A percentile compares a stretch with the other conserved stretches of the same genome.
Evolutionary conservation across 2,113 vertebrate species (phyloP).

Genomic region (Anoura caudifer): DNA sequence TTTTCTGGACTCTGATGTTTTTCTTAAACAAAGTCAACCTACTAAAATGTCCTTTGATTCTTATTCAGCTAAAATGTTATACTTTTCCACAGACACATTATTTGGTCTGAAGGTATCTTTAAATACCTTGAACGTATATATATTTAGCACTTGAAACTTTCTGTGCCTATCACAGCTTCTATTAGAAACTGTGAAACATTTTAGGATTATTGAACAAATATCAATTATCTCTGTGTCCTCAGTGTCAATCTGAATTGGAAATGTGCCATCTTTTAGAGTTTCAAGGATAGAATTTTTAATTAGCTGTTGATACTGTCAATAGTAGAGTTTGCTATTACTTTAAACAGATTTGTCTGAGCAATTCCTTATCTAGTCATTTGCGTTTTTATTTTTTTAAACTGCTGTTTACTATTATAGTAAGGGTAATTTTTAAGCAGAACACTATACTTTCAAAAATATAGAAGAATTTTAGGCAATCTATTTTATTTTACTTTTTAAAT

Average conservation of each 20-base stretch:
- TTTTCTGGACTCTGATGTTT: slow-evolving; percentile 38
- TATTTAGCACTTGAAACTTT: slow-evolving; percentile 18
- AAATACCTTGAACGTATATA: slow-evolving; percentile 8
- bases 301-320: slow-evolving; percentile 68
- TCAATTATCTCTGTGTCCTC: slow-evolving; percentile 60
- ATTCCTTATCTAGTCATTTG: neutral
- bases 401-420: slow-evolving; percentile 9
- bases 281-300: slow-evolving; percentile 73
- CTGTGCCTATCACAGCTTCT: slow-evolving; percentile 39
- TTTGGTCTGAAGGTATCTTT: slow-evolving; percentile 48
- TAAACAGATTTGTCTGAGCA: slow-evolving; percentile 39
- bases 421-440: neutral
- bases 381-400: slow-evolving; percentile 13
- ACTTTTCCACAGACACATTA: neutral
- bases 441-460: slow-evolving; percentile 10
- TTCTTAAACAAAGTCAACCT: slow-evolving; percentile 5
- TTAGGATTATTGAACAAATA: slow-evolving; percentile 72
- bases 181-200: slow-evolving; percentile 56
- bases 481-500: neutral
- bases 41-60: slow-evolving; percentile 40
- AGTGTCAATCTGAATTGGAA: slow-evolving; percentile 68
- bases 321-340: slow-evolving; percentile 43
- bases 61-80: slow-evolving; percentile 34
- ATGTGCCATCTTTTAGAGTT: slow-evolving; percentile 71
- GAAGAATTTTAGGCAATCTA: neutral